Conservation (phyloP, 2,113 vertebrate species). For the Uria aalge region DNA sequence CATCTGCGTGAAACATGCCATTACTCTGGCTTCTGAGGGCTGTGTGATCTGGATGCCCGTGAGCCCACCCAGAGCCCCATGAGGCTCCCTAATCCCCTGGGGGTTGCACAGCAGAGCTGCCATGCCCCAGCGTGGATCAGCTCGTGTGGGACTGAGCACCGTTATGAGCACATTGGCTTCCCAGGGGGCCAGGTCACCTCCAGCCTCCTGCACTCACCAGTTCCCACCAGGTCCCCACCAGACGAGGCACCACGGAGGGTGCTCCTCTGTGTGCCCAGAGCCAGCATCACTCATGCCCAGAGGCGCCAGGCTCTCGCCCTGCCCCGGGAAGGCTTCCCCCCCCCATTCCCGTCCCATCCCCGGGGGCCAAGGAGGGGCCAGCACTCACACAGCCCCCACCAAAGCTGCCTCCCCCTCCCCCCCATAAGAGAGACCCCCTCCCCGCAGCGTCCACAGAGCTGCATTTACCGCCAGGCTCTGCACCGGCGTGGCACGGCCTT, state of each 20-base stretch:
- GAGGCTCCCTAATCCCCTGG: accelerated
- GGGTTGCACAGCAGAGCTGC: background rate
- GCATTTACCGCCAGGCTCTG: background rate
- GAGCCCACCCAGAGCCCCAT: background rate
- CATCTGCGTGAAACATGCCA: accelerated
- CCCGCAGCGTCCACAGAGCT: background rate
- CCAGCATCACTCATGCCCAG: background rate
- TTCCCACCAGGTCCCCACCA: background rate
- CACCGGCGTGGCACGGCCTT: background rate
- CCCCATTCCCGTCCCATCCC: background rate
- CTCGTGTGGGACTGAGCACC: background rate
- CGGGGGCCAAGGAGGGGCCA: background rate
- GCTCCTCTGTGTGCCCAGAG: background rate
- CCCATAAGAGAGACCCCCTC: background rate
- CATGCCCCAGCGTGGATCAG: background rate
- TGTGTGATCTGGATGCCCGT: background rate
- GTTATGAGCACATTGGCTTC: accelerated
- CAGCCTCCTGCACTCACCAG: background rate
- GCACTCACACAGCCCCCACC: background rate
- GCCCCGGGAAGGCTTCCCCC: background rate
- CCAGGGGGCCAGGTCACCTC: background rate
- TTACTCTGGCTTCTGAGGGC: background rate
- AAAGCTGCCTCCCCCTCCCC: background rate
- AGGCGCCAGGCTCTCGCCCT: too few relatives aligned
- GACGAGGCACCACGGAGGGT: background rate